Conservation (phyloP, 2,888 invertebrate genomes). For the Zele albiditarsus region DNA sequence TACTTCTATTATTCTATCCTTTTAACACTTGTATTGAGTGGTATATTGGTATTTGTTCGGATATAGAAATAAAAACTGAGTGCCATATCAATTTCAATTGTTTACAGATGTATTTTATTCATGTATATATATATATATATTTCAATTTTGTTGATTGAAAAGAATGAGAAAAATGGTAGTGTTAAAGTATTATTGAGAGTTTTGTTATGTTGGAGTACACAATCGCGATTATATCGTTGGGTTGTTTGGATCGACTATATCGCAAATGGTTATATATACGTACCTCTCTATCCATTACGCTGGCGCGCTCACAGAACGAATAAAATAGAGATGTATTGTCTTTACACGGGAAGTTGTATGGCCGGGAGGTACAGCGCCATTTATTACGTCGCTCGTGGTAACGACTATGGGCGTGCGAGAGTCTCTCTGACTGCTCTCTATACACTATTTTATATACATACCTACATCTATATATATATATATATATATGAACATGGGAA, state of each 20-base stretch:
- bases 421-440: slow-evolving; percentile 31
- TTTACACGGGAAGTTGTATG: slow-evolving; percentile 60
- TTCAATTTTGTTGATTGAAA: background rate
- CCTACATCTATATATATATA: background rate
- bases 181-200: slow-evolving; percentile 11
- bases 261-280: slow-evolving; percentile 41
- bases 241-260: slow-evolving; percentile 29
- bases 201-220: background rate
- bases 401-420: slow-evolving; percentile 40
- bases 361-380: slow-evolving; percentile 53
- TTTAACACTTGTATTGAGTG: background rate
- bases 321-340: slow-evolving; percentile 67
- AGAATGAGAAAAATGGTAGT: slow-evolving; percentile 24
- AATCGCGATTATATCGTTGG: slow-evolving; percentile 35
- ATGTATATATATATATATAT: no score
- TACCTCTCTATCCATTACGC: slow-evolving; percentile 53
- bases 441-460: slow-evolving; percentile 6
- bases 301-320: slow-evolving; percentile 50
- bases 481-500: background rate
- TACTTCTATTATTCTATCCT: slow-evolving; percentile 9
- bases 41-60: no score
- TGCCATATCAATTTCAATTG: no score
- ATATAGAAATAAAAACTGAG: no score
- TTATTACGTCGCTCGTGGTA: slow-evolving; percentile 54
- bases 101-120: no score